A percentile compares a stretch with the other conserved stretches of the same genome.
phyloP scores from a whole-genome alignment of 1,140 invertebrate genomes.

The Dysdera silvatica region DNA sequence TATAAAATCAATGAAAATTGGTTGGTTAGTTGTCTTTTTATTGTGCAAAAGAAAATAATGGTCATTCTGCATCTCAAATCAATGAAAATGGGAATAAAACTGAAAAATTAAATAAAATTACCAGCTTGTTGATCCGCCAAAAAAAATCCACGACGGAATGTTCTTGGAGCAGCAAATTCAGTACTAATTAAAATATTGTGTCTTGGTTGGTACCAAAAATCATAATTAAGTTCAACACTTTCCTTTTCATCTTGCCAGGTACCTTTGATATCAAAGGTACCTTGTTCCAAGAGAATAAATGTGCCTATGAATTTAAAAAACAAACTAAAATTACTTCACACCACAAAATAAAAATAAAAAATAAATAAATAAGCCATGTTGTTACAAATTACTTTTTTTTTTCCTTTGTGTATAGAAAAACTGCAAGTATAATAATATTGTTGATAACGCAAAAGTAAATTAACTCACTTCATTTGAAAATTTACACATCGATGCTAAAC shows the following conservation, averaged over 20 bases:
- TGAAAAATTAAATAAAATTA: conserved; percentile 27
- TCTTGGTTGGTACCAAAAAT: conserved; percentile 93
- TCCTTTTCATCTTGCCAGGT: conserved; percentile 22
- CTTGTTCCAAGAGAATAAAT: conserved; percentile 79
- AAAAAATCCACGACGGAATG: conserved; percentile 70
- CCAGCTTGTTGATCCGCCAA: conserved; percentile 51
- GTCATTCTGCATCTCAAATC: background rate
- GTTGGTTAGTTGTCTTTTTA: too few relatives aligned
- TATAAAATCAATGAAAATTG: too few relatives aligned
- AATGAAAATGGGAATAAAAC: background rate
- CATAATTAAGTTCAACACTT: conserved; percentile 49
- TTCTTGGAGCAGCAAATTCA: conserved; percentile 84
- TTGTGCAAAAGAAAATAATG: background rate
- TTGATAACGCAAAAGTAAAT: too few relatives aligned
- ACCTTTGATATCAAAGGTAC: conserved; percentile 61
- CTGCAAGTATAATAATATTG: too few relatives aligned
- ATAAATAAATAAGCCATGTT: too few relatives aligned
- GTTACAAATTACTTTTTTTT: too few relatives aligned
- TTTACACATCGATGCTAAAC: too few relatives aligned
- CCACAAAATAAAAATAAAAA: too few relatives aligned
- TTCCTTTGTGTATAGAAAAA: too few relatives aligned
- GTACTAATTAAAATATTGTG: conserved; percentile 80
- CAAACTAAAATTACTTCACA: too few relatives aligned
- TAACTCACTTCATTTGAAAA: too few relatives aligned
- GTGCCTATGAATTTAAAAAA: conserved; percentile 52